These are phyloP conservation scores for Hormiphora californensis DNA, from an alignment of 37 sponge, comb jelly and placozoan genomes.

Conservation along the genomic window DNA sequence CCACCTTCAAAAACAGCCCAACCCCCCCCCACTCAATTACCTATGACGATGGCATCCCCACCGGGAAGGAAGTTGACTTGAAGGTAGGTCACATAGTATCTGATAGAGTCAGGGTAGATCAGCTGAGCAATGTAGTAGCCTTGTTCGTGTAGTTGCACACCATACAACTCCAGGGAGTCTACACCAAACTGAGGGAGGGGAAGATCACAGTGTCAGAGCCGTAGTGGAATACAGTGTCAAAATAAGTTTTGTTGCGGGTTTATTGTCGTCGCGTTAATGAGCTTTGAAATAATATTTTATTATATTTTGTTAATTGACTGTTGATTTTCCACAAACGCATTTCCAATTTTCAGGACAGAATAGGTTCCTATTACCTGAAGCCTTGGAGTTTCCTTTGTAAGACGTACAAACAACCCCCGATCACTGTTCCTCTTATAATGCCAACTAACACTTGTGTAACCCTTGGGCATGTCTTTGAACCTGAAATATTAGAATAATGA, in stretches of 20 bases:
- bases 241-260: no score
- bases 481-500: no score
- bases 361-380: not conserved
- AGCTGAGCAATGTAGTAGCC: constrained; percentile 18
- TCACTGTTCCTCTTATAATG: constrained; percentile 14
- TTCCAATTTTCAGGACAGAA: no score
- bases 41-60: not conserved
- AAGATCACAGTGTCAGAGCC: no score
- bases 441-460: not conserved
- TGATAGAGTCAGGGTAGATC: not conserved
- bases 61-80: constrained; percentile 12
- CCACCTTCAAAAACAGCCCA: no score
- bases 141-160: not conserved
- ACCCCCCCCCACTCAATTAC: no score
- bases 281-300: no score
- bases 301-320: no score
- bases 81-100: not conserved
- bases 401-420: not conserved
- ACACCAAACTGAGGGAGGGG: not conserved
- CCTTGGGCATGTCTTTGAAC: not conserved
- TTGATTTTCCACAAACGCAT: no score
- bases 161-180: not conserved
- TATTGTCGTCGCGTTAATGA: no score
- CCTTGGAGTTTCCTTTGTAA: not conserved
- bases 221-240: no score